phyloP scores from a whole-genome alignment of 2,113 vertebrate genomes.

The Myotis lucifugus region DNA sequence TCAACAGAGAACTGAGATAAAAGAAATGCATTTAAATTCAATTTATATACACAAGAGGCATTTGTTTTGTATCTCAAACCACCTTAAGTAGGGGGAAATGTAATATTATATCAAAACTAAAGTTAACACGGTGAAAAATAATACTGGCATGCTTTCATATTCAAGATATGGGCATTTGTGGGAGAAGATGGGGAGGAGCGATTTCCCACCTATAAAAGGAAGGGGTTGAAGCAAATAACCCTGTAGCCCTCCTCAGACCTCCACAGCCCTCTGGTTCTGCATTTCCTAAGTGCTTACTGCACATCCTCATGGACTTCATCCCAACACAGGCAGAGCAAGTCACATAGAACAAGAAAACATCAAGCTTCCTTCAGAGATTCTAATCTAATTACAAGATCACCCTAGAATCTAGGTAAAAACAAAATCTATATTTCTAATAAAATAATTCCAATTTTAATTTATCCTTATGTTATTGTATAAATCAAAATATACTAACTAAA shows the following conservation, averaged over 20 bases:
- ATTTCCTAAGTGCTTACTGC: neutral
- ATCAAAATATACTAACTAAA: neutral
- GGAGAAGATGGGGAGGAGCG: neutral
- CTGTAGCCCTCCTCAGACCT: neutral
- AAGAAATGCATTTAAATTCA: neutral
- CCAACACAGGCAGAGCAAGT: neutral
- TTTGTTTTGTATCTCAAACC: constrained; percentile 8
- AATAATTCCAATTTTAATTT: neutral
- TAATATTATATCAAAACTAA: neutral
- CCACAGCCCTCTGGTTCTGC: neutral
- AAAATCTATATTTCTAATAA: neutral
- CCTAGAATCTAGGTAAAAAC: neutral
- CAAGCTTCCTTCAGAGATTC: neutral
- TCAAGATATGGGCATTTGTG: neutral
- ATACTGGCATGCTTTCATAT: neutral
- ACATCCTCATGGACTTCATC: neutral
- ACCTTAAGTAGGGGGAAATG: neutral
- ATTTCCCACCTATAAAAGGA: neutral
- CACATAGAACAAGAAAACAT: neutral
- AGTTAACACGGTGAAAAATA: neutral
- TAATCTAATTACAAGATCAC: neutral
- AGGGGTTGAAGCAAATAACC: neutral
- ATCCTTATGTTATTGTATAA: neutral
- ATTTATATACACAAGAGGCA: neutral
- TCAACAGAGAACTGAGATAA: neutral